These are phyloP conservation scores for Porites evermanni DNA, from an alignment of 92 coral and sea anemone species.

Conservation along the genomic window DNA sequence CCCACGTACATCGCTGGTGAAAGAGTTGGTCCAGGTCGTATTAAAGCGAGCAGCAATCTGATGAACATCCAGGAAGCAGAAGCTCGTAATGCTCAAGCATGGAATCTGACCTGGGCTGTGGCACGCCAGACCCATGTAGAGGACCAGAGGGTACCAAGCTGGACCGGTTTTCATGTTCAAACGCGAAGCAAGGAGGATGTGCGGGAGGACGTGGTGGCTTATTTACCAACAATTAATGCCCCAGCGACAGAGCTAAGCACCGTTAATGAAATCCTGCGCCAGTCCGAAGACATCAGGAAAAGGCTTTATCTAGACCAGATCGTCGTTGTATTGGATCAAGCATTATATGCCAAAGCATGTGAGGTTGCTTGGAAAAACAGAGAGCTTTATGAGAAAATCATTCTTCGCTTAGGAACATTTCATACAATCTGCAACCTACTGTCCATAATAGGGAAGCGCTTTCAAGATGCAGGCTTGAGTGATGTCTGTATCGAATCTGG, in stretches of 20 bases:
- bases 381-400: not conserved
- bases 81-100: not conserved
- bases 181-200: constrained; percentile 18
- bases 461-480: constrained; percentile 50
- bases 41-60: no score
- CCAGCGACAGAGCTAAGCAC: constrained; percentile 42
- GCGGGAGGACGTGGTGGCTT: constrained; percentile 36
- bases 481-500: constrained; percentile 51
- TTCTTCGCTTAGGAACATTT: constrained; percentile 59
- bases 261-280: constrained; percentile 39
- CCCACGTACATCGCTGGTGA: constrained; percentile 6
- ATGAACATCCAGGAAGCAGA: not conserved
- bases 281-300: constrained; percentile 39
- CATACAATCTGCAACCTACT: constrained; percentile 56
- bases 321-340: constrained; percentile 47
- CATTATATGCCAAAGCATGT: not conserved
- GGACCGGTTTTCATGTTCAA: constrained; percentile 58
- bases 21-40: no score
- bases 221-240: constrained; percentile 49
- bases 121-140: constrained; percentile 1
- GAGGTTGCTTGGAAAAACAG: constrained; percentile 31
- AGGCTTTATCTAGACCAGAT: constrained; percentile 6
- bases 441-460: constrained; percentile 60
- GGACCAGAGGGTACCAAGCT: constrained; percentile 33
- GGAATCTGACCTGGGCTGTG: not conserved